phyloP scores from a whole-genome alignment of 2,113 vertebrate species.

The Macroglossus sobrinus region DNA sequence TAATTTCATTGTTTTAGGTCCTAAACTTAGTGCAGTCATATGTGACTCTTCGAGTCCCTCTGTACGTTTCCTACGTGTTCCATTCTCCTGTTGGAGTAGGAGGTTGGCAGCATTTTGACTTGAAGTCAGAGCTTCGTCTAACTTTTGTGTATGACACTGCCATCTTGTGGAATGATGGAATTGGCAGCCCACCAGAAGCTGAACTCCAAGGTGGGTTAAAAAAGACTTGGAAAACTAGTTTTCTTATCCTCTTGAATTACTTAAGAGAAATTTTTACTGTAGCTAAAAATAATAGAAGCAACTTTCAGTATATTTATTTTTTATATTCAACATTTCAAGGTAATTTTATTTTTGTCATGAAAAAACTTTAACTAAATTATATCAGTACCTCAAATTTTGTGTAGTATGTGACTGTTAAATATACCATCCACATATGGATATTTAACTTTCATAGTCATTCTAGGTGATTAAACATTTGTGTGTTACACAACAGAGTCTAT shows the following conservation, averaged over 20 bases:
- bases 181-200: slow-evolving; percentile 92
- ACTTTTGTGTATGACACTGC: slow-evolving; percentile 98
- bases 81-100: slow-evolving; percentile 91
- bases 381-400: neutral
- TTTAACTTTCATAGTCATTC: neutral
- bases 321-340: neutral
- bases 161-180: slow-evolving; percentile 95
- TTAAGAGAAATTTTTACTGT: neutral
- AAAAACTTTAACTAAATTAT: neutral
- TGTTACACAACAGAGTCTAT: neutral
- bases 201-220: slow-evolving; percentile 89
- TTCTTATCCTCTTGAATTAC: neutral
- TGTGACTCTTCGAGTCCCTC: slow-evolving; percentile 93
- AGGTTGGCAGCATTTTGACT: slow-evolving; percentile 97
- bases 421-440: neutral
- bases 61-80: slow-evolving; percentile 95
- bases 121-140: slow-evolving; percentile 93
- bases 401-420: neutral
- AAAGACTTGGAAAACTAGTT: neutral
- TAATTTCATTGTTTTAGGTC: slow-evolving; percentile 81
- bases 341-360: neutral
- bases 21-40: slow-evolving; percentile 96
- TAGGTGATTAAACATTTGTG: neutral
- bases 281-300: neutral
- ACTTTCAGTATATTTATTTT: neutral